Evolutionary conservation across 2,113 vertebrate species (phyloP).

Genomic region (Macrotus californicus): DNA sequence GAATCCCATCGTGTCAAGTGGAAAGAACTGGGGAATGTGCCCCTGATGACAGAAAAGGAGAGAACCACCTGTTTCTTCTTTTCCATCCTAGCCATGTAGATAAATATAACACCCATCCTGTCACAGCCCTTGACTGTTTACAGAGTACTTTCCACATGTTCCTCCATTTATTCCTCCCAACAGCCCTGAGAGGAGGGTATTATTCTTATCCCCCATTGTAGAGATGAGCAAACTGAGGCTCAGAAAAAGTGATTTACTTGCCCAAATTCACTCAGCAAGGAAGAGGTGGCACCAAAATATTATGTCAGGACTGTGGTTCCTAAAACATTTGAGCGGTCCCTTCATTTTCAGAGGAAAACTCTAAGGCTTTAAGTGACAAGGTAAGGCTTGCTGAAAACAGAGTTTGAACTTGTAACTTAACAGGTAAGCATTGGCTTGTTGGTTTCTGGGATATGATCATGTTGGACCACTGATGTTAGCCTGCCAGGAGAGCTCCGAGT

Average conservation of each 20-base stretch:
- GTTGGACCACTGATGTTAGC: background rate
- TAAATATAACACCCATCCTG: slow-evolving; percentile 52
- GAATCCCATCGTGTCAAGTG: slow-evolving; percentile 28
- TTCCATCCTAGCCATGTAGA: slow-evolving; percentile 34
- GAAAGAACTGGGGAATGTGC: slow-evolving; percentile 41
- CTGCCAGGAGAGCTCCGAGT: background rate
- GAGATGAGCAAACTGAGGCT: slow-evolving; percentile 1
- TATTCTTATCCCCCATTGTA: background rate
- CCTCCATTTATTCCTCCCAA: background rate
- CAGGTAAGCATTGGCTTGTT: background rate
- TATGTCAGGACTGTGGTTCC: background rate
- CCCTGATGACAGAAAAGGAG: background rate
- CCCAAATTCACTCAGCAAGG: background rate
- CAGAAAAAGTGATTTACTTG: background rate
- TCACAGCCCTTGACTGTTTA: slow-evolving; percentile 3
- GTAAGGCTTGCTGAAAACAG: background rate
- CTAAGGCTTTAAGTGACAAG: background rate
- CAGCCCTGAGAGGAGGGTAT: background rate
- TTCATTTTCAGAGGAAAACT: background rate
- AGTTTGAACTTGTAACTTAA: background rate
- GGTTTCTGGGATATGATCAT: background rate
- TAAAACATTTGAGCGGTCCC: background rate
- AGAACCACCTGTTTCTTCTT: slow-evolving; percentile 51
- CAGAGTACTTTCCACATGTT: background rate
- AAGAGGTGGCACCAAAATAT: background rate